Evolutionary conservation across 1,140 invertebrate species (phyloP).

Genomic region (Bombus affinis): DNA sequence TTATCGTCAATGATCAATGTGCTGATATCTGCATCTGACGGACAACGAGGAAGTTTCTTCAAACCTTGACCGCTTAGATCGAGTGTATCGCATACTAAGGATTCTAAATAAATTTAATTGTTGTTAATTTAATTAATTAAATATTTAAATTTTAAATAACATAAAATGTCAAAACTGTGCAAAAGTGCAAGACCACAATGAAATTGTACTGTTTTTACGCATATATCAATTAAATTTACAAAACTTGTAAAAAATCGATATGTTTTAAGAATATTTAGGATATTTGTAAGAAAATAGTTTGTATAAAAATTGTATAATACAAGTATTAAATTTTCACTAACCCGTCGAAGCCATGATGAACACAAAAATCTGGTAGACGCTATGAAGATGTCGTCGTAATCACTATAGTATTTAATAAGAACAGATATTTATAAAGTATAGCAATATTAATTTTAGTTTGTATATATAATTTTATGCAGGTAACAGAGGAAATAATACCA

Average conservation of each 20-base stretch:
- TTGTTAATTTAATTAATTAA: constrained; percentile 2
- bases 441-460: not conserved
- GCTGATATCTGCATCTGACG: constrained; percentile 86
- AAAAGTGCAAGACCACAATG: constrained; percentile 2
- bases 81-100: constrained; percentile 77
- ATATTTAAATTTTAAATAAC: not conserved
- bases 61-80: constrained; percentile 88
- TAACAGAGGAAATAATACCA: not conserved
- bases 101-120: constrained; percentile 60
- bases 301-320: constrained; percentile 23
- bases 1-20: constrained; percentile 93
- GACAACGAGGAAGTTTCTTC: constrained; percentile 89
- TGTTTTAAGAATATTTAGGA: not conserved
- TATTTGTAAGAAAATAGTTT: not conserved
- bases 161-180: constrained; percentile 26
- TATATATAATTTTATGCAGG: not conserved
- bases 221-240: not conserved
- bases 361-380: constrained; percentile 70
- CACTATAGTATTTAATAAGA: constrained; percentile 33
- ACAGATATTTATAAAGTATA: not conserved
- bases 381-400: constrained; percentile 65
- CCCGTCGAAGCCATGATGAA: constrained; percentile 79
- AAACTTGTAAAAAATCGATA: not conserved
- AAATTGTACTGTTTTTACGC: not conserved
- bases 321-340: constrained; percentile 68